Percentiles rank a stretch among this genome's conserved stretches.
These are phyloP conservation scores for Sesamia nonagrioides DNA, from an alignment of 1,140 invertebrate genomes.

Conservation along the genomic window DNA sequence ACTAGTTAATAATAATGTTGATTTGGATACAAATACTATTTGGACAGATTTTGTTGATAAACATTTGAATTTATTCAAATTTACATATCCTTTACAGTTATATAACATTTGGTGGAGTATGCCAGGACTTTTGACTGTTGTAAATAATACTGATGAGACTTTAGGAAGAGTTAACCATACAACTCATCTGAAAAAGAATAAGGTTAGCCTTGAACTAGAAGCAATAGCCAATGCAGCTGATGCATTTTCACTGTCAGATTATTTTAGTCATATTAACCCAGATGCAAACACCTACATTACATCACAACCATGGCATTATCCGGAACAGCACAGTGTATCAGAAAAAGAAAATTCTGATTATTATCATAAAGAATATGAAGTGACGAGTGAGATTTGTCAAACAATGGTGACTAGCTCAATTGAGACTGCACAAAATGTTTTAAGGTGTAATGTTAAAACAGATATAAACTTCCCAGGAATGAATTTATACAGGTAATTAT, in stretches of 20 bases:
- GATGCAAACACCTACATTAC: conserved; percentile 56
- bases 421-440: conserved; percentile 55
- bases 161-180: conserved; percentile 44
- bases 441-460: conserved; percentile 55
- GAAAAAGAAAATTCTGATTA: conserved; percentile 71
- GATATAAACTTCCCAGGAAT: conserved; percentile 64
- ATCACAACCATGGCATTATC: conserved; percentile 68
- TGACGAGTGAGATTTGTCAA: conserved; percentile 66
- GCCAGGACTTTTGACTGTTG: conserved; percentile 56
- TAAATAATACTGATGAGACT: conserved; percentile 36
- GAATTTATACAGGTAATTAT: conserved; percentile 66
- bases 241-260: conserved; percentile 73
- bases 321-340: conserved; percentile 73
- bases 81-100: conserved; percentile 53
- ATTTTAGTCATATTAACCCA: conserved; percentile 55
- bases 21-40: conserved; percentile 44
- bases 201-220: conserved; percentile 55
- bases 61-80: conserved; percentile 56
- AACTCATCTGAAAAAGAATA: conserved; percentile 43
- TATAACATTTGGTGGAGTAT: conserved; percentile 78
- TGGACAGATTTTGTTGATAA: conserved; percentile 57
- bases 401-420: conserved; percentile 61
- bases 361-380: conserved; percentile 65
- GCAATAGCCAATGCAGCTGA: conserved; percentile 68
- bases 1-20: conserved; percentile 5